These are phyloP conservation scores for Sicus ferrugineus DNA, from an alignment of 2,888 invertebrate genomes.

Conservation along the genomic window DNA sequence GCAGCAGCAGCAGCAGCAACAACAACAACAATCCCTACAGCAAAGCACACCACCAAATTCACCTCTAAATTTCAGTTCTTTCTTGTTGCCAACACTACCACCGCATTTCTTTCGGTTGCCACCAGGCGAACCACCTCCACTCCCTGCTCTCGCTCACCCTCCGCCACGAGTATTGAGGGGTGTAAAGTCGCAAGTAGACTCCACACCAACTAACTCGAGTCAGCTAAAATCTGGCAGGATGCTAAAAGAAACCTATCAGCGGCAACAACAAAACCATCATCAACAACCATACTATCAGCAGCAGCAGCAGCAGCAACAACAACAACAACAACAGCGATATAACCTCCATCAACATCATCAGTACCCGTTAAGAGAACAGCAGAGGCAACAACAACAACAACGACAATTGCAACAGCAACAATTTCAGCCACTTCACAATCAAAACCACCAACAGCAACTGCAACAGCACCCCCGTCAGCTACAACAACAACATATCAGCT, in stretches of 20 bases:
- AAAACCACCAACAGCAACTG: background rate
- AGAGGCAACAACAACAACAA: background rate
- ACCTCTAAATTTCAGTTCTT: conserved; percentile 37
- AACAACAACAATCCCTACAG: conserved; percentile 25
- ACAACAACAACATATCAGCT: conserved; percentile 12
- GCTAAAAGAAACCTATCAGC: background rate
- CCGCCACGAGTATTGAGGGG: background rate
- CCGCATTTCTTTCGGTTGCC: conserved; percentile 37
- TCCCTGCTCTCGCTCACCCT: background rate
- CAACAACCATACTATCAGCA: background rate
- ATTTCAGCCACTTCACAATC: background rate
- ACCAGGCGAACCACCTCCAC: conserved; percentile 14
- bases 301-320: too few species aligned
- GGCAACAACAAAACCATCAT: conserved; percentile 7
- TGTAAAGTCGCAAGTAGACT: background rate
- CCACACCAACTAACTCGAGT: background rate
- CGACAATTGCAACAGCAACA: background rate
- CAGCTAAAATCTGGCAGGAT: background rate
- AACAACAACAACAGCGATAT: conserved; percentile 4
- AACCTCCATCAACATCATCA: background rate
- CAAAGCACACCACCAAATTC: conserved; percentile 43
- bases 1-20: conserved; percentile 24
- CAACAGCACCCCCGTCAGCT: conserved; percentile 8
- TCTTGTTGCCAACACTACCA: conserved; percentile 38
- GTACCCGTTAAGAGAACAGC: too few species aligned